Conservation (phyloP, 2,888 invertebrate genomes). For the Oscheius sp. region DNA sequence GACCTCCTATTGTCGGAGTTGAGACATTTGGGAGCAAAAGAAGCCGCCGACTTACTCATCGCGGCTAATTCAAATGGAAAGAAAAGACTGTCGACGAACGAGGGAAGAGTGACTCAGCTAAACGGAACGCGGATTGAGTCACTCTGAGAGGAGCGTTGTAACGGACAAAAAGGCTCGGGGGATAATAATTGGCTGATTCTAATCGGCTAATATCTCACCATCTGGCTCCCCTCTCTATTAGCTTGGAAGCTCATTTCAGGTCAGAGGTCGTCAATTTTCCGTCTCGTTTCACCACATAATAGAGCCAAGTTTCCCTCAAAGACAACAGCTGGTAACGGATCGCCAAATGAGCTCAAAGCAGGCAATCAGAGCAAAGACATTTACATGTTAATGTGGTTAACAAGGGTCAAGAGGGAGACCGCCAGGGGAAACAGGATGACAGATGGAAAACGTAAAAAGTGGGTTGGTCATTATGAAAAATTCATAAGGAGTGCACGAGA, state of each 20-base stretch:
- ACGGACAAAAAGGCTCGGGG: not conserved
- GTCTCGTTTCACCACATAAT: slow-evolving; percentile 11
- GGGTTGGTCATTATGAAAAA: not conserved
- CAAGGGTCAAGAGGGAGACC: slow-evolving; percentile 25
- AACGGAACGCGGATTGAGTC: not conserved
- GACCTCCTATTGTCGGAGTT: no score
- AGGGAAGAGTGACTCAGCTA: not conserved
- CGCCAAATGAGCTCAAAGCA: not conserved
- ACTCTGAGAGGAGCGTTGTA: not conserved
- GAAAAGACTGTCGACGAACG: not conserved
- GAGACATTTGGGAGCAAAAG: no score
- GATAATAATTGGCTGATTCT: slow-evolving; percentile 18
- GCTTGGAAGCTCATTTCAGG: not conserved
- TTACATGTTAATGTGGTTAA: slow-evolving; percentile 19
- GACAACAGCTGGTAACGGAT: not conserved
- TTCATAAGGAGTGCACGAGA: not conserved
- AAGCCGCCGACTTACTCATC: no score
- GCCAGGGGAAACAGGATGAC: slow-evolving; percentile 10
- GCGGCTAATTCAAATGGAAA: not conserved
- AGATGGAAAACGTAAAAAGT: not conserved
- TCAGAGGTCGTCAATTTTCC: slow-evolving; percentile 9
- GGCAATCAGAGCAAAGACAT: slow-evolving; percentile 17
- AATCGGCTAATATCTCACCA: slow-evolving; percentile 21
- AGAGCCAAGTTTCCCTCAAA: not conserved
- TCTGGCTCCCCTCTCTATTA: slow-evolving; percentile 2